A percentile compares a stretch with the other conserved stretches of the same genome.
Conservation (phyloP, 2,888 invertebrate species). For the Cantharis nigra region DNA sequence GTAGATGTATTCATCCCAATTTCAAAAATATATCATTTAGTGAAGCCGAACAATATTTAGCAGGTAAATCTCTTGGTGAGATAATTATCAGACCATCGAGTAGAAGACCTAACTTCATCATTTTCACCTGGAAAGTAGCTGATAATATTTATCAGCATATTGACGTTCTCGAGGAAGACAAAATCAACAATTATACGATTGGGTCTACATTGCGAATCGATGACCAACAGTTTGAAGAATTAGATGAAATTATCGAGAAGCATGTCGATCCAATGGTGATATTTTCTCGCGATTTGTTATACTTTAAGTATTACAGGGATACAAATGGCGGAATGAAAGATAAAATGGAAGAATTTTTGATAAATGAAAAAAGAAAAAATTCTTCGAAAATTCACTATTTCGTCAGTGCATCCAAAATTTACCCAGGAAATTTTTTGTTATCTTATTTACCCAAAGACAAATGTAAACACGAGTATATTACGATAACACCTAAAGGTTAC, state of each 20-base stretch:
- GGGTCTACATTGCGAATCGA: slow-evolving; percentile 78
- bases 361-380: slow-evolving; percentile 87
- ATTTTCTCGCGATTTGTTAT: slow-evolving; percentile 85
- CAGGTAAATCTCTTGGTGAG: slow-evolving; percentile 93
- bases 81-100: slow-evolving; percentile 95
- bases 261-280: slow-evolving; percentile 96
- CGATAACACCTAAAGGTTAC: slow-evolving; percentile 91
- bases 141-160: slow-evolving; percentile 95
- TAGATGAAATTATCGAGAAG: slow-evolving; percentile 98
- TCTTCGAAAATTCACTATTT: slow-evolving; percentile 88
- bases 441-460: slow-evolving; percentile 89
- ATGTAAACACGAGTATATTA: slow-evolving; percentile 89
- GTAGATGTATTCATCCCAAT: slow-evolving; percentile 96
- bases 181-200: slow-evolving; percentile 50
- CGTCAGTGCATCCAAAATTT: slow-evolving; percentile 80
- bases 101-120: slow-evolving; percentile 93
- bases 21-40: slow-evolving; percentile 96
- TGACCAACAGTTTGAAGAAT: slow-evolving; percentile 94
- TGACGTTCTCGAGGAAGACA: slow-evolving; percentile 86
- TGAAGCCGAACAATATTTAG: slow-evolving; percentile 90
- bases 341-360: slow-evolving; percentile 83
- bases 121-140: slow-evolving; percentile 98
- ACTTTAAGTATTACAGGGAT: slow-evolving; percentile 88
- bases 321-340: slow-evolving; percentile 80
- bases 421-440: slow-evolving; percentile 90